phyloP scores from a whole-genome alignment of 2,888 invertebrate species.

The Phengaris arion region DNA sequence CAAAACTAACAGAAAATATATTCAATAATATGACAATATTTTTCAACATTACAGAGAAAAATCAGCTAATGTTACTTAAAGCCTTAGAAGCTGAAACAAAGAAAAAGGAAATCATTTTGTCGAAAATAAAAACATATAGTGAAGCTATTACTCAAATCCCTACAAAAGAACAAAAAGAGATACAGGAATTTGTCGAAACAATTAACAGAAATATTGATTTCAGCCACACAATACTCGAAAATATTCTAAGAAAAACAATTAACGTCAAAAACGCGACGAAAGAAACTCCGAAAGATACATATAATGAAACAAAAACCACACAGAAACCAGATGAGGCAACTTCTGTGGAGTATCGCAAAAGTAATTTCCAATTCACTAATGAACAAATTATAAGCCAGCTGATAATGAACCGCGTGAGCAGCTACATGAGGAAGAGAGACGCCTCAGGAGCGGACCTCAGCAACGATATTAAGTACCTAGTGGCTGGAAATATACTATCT shows the following conservation, averaged over 20 bases:
- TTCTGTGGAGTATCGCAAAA: conserved; percentile 29
- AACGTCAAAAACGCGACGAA: conserved; percentile 25
- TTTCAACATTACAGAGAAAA: conserved; percentile 48
- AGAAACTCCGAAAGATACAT: conserved; percentile 20
- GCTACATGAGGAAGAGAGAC: conserved; percentile 55
- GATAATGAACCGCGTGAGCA: conserved; percentile 57
- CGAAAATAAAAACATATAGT: conserved; percentile 47
- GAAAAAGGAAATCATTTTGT: conserved; percentile 47
- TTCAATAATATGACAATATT: conserved; percentile 54
- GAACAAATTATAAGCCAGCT: conserved; percentile 61
- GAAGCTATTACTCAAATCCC: conserved; percentile 42
- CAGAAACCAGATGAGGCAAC: conserved; percentile 29
- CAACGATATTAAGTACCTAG: conserved; percentile 53
- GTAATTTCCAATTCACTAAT: conserved; percentile 50
- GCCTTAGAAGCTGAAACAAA: conserved; percentile 52
- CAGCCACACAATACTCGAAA: conserved; percentile 48
- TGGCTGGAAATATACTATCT: conserved; percentile 55
- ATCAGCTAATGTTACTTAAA: conserved; percentile 55
- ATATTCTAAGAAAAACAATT: conserved; percentile 38
- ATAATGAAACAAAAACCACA: conserved; percentile 25
- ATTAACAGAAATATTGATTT: conserved; percentile 49
- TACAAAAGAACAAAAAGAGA: conserved; percentile 43
- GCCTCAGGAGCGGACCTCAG: conserved; percentile 41
- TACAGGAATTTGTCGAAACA: conserved; percentile 54
- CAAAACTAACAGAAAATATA: conserved; percentile 47